Conservation (phyloP, 2,888 invertebrate genomes). For the Macropis europaea region DNA sequence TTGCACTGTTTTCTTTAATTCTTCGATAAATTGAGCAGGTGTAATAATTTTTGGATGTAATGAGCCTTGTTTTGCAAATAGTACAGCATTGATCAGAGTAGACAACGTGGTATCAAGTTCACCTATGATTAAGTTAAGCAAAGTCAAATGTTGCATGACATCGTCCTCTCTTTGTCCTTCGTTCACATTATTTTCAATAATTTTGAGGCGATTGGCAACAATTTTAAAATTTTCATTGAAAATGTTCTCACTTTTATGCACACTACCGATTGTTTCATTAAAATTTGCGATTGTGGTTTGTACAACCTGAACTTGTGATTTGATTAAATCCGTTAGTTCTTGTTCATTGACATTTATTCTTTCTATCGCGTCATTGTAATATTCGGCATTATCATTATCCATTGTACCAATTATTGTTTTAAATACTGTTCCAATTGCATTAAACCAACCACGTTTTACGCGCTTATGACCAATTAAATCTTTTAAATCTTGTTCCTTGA, state of each 20-base stretch:
- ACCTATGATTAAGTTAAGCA: not conserved
- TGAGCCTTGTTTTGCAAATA: conserved; percentile 17
- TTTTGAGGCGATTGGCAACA: not conserved
- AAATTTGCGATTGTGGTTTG: conserved; percentile 16
- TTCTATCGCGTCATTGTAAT: conserved; percentile 58
- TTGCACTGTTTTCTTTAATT: not conserved
- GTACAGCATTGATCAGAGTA: conserved; percentile 5
- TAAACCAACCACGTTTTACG: conserved; percentile 1
- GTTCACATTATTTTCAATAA: not conserved
- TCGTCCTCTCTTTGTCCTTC: not conserved
- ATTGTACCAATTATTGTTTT: conserved; percentile 64
- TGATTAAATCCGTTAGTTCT: conserved; percentile 35
- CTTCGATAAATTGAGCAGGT: conserved; percentile 4
- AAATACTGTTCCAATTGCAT: conserved; percentile 25
- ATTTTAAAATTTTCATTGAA: conserved; percentile 3
- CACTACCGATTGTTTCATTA: no score
- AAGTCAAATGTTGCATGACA: not conserved
- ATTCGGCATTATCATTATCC: conserved; percentile 62
- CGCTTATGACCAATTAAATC: not conserved
- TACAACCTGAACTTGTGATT: conserved; percentile 14
- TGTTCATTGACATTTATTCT: conserved; percentile 45
- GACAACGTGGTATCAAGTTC: conserved; percentile 8
- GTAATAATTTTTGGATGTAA: conserved; percentile 21
- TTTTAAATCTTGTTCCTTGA: conserved; percentile 2
- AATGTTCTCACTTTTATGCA: not conserved